Percentiles rank a stretch among this genome's conserved stretches.
phyloP scores from a whole-genome alignment of 2,888 invertebrate species.

The Keiferia lycopersicella region DNA sequence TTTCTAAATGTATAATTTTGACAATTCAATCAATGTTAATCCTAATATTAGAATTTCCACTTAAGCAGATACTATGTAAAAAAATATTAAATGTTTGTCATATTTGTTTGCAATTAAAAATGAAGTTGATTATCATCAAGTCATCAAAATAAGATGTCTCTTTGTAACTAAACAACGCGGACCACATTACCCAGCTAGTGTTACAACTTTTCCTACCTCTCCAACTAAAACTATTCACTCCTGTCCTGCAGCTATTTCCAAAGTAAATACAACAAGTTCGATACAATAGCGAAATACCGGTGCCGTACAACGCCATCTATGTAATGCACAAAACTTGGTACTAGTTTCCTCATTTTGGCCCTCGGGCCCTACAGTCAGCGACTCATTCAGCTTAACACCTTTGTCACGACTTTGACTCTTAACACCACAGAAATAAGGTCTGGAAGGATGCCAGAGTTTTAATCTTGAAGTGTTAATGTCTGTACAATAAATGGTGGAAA shows the following conservation, averaged over 20 bases:
- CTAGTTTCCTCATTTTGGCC: conserved; percentile 61
- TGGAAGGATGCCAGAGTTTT: background rate
- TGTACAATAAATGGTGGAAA: conserved; percentile 52
- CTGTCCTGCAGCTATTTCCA: background rate
- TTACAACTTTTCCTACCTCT: background rate
- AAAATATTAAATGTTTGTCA: no score
- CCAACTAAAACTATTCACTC: conserved; percentile 2
- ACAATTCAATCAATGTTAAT: no score
- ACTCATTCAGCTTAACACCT: background rate
- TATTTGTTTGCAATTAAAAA: no score
- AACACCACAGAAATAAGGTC: background rate
- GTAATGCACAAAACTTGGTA: conserved; percentile 44
- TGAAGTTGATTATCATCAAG: background rate
- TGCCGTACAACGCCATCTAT: conserved; percentile 21
- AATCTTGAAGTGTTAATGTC: background rate
- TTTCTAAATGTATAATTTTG: no score
- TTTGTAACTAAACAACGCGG: background rate
- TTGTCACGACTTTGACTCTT: background rate
- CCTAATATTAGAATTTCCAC: no score
- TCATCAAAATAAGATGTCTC: background rate
- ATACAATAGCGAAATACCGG: conserved; percentile 25
- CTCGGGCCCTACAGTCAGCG: conserved; percentile 41
- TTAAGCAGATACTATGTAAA: no score
- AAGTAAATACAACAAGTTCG: conserved; percentile 31
- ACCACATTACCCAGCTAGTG: background rate